Conservation (phyloP, 2,888 invertebrate species). For the Trilocha varians region DNA sequence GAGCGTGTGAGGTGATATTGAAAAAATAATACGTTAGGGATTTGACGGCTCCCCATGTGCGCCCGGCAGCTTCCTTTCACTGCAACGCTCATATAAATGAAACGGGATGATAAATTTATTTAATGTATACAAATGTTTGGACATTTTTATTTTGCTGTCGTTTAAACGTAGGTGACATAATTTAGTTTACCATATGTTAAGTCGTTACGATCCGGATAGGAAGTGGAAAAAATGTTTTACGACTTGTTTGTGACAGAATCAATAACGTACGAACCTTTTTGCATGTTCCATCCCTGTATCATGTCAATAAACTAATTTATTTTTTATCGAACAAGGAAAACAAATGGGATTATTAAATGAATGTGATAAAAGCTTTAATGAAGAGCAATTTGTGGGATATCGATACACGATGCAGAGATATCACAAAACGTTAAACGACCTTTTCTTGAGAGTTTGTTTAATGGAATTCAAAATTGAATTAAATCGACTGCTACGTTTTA, state of each 20-base stretch:
- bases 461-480: too few relatives aligned
- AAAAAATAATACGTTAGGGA: constrained; percentile 72
- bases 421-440: too few relatives aligned
- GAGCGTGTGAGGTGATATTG: constrained; percentile 58
- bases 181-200: constrained; percentile 70
- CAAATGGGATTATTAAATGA: constrained; percentile 33
- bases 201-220: constrained; percentile 60
- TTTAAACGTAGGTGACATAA: constrained; percentile 69
- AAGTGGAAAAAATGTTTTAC: constrained; percentile 69
- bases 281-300: constrained; percentile 35
- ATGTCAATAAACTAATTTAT: constrained; percentile 35
- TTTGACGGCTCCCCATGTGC: constrained; percentile 68
- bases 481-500: too few relatives aligned
- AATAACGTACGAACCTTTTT: constrained; percentile 53
- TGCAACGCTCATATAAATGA: constrained; percentile 53
- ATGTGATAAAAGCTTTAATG: constrained; percentile 26
- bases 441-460: too few relatives aligned
- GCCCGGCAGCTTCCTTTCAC: constrained; percentile 67
- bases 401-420: too few relatives aligned
- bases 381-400: neutral
- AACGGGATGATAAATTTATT: constrained; percentile 71
- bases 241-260: constrained; percentile 58
- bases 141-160: constrained; percentile 72
- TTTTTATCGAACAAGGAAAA: constrained; percentile 35
- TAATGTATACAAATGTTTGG: constrained; percentile 74